phyloP scores from a whole-genome alignment of 2,113 vertebrate genomes.

The Cyanoderma ruficeps region DNA sequence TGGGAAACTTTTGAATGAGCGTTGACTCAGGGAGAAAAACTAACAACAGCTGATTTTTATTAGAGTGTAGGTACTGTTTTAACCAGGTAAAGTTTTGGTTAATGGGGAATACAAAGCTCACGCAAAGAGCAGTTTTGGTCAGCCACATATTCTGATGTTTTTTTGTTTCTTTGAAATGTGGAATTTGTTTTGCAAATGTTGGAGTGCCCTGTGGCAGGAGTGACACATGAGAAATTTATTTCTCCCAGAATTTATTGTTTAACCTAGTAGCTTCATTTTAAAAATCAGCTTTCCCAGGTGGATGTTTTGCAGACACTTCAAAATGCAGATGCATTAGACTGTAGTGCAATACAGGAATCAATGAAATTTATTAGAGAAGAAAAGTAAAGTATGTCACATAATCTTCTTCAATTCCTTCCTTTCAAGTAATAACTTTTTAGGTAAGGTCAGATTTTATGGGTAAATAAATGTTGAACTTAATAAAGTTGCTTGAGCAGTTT shows the following conservation, averaged over 20 bases:
- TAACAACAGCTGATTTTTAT: slow-evolving; percentile 80
- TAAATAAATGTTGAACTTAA: not conserved
- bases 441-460: not conserved
- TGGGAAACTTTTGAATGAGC: slow-evolving; percentile 73
- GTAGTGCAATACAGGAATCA: not conserved
- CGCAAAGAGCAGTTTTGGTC: not conserved
- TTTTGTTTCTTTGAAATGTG: not conserved
- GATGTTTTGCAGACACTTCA: not conserved
- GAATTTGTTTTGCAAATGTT: not conserved
- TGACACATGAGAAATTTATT: not conserved
- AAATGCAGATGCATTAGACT: not conserved
- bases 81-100: slow-evolving; percentile 33
- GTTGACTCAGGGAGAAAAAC: slow-evolving; percentile 62
- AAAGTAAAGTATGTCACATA: not conserved
- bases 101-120: not conserved
- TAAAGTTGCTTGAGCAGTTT: not conserved
- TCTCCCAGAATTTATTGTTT: slow-evolving; percentile 26
- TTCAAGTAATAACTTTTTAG: not conserved
- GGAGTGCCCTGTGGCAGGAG: not conserved
- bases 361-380: not conserved
- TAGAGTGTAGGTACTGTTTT: not conserved
- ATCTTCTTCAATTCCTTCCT: not conserved
- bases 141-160: not conserved
- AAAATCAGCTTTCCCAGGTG: not conserved
- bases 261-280: slow-evolving; percentile 22